Conservation (phyloP, 2,888 invertebrate genomes). For the Sympetrum striolatum region DNA sequence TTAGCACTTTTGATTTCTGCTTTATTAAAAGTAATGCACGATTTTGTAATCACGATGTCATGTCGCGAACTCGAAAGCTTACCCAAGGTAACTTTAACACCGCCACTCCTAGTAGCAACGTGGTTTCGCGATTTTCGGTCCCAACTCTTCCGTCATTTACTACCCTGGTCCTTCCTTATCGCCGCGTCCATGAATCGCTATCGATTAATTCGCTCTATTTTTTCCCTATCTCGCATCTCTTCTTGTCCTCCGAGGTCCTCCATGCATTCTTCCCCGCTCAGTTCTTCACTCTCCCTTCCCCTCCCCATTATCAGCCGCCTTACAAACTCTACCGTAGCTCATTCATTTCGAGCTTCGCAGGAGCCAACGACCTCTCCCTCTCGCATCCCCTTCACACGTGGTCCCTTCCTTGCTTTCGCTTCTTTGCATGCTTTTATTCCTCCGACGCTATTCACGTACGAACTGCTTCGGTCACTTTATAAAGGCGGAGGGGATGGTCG, state of each 20-base stretch:
- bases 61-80: no score
- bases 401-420: neutral
- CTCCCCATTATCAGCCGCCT: neutral
- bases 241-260: neutral
- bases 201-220: neutral
- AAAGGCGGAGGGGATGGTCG: no score
- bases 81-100: no score
- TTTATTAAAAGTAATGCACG: no score
- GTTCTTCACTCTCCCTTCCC: neutral
- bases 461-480: no score
- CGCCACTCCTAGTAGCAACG: no score
- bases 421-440: neutral
- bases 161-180: neutral
- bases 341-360: neutral
- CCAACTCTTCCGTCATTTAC: neutral
- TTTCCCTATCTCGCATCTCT: neutral
- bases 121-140: neutral
- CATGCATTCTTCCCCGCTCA: neutral
- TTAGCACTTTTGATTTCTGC: no score
- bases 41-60: no score
- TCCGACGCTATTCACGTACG: neutral
- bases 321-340: neutral
- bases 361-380: neutral
- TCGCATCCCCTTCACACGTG: neutral
- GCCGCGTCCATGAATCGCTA: no score